phyloP scores from a whole-genome alignment of 2,797 vertebrate species.

The Bovichtus variegatus region DNA sequence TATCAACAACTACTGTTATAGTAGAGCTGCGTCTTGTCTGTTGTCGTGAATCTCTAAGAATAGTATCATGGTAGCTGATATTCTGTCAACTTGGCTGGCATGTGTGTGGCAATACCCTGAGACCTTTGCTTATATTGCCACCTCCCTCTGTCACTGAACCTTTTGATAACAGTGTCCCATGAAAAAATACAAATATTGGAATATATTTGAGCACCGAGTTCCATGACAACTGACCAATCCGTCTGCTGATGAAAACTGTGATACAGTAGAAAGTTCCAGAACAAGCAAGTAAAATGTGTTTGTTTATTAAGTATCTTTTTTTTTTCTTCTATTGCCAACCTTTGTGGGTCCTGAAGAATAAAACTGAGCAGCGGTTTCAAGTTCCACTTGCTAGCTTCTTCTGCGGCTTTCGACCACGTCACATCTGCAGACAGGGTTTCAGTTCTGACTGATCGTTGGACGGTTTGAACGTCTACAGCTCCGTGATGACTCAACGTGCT shows the following conservation, averaged over 20 bases:
- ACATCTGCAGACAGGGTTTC: neutral
- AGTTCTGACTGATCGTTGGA: neutral
- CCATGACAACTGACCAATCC: neutral
- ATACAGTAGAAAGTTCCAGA: neutral
- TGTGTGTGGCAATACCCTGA: constrained; percentile 29
- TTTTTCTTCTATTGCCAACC: too few species aligned
- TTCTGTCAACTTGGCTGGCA: constrained; percentile 34
- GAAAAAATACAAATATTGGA: neutral
- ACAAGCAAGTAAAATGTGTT: neutral
- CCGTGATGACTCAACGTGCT: neutral
- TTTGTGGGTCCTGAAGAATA: too few species aligned
- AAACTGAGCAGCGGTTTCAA: too few species aligned
- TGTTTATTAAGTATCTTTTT: too few species aligned
- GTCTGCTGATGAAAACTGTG: neutral
- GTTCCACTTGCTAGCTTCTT: neutral
- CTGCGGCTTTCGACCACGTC: neutral
- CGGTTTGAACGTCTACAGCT: neutral
- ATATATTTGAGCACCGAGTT: neutral
- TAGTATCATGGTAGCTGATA: constrained; percentile 51
- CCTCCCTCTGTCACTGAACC: neutral
- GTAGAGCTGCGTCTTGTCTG: constrained; percentile 57
- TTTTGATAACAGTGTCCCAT: neutral
- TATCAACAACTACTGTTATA: constrained; percentile 71
- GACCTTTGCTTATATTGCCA: too few species aligned
- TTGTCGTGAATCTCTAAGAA: constrained; percentile 53